Evolutionary conservation across 2,113 vertebrate species (phyloP).

Genomic region (Etheostoma cragini): DNA sequence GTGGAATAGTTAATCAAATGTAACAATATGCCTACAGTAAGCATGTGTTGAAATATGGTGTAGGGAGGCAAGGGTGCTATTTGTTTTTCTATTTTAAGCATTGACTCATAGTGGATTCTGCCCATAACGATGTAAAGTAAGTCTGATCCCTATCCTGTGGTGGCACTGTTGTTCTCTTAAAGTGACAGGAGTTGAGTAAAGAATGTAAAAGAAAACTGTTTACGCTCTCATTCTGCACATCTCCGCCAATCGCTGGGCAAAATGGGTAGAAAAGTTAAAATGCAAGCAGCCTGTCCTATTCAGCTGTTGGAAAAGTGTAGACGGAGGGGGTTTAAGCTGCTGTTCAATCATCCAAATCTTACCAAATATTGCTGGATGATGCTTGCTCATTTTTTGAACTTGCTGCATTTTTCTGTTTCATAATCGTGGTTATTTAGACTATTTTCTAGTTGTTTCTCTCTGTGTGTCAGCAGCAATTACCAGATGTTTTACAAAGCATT

Average conservation of each 20-base stretch:
- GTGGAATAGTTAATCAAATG: constrained; percentile 32
- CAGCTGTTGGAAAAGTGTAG: background rate
- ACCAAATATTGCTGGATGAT: background rate
- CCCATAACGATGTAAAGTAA: background rate
- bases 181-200: background rate
- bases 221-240: background rate
- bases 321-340: background rate
- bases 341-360: background rate
- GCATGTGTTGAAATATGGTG: constrained; percentile 1
- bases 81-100: background rate
- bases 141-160: background rate
- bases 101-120: background rate
- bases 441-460: background rate
- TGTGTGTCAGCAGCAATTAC: background rate
- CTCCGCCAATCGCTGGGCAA: background rate
- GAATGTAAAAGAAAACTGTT: background rate
- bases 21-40: constrained; percentile 19
- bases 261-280: background rate
- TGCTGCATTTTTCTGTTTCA: background rate
- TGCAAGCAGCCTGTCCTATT: background rate
- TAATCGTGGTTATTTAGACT: background rate
- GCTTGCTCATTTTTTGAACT: too few relatives aligned
- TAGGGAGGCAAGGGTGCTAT: background rate
- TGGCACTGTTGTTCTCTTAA: background rate
- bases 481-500: background rate